Evolutionary conservation across 2,888 invertebrate species (phyloP).

Genomic region (Mantis religiosa): DNA sequence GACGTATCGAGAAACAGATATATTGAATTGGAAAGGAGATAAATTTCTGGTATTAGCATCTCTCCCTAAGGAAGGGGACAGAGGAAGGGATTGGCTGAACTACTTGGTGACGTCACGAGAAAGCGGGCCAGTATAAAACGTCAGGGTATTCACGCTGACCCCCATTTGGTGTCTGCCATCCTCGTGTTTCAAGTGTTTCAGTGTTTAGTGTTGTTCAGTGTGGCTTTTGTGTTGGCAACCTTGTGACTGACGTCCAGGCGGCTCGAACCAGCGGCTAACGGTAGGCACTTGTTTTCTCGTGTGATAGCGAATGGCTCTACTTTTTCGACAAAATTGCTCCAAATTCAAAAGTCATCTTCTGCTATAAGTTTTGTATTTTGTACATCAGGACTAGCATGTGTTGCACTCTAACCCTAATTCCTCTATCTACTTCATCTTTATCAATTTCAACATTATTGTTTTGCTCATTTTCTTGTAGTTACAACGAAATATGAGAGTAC

Average conservation of each 20-base stretch:
- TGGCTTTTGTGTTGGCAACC: not conserved
- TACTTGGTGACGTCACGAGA: constrained; percentile 21
- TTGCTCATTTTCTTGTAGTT: too few species aligned
- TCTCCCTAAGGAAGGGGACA: not conserved
- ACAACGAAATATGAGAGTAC: too few species aligned
- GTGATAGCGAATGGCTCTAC: not conserved
- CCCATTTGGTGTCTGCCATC: constrained; percentile 23
- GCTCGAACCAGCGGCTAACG: not conserved
- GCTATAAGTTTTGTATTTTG: too few species aligned
- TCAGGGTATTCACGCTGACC: constrained; percentile 20
- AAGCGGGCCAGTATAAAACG: constrained; percentile 27
- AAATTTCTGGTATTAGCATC: not conserved
- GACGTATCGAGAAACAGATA: too few species aligned
- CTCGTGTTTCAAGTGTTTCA: not conserved
- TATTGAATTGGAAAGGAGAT: too few species aligned
- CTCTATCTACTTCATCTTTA: too few species aligned
- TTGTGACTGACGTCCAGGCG: not conserved
- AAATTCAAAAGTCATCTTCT: too few species aligned
- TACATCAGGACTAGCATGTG: too few species aligned
- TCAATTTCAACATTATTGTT: too few species aligned
- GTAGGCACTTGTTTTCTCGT: not conserved
- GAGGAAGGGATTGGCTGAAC: constrained; percentile 17
- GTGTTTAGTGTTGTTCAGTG: not conserved
- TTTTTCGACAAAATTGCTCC: too few species aligned
- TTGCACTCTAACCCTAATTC: too few species aligned